Base-by-base conservation (phyloP, 2,113 vertebrate genomes). In the Dasypus novemcinctus region DNA sequence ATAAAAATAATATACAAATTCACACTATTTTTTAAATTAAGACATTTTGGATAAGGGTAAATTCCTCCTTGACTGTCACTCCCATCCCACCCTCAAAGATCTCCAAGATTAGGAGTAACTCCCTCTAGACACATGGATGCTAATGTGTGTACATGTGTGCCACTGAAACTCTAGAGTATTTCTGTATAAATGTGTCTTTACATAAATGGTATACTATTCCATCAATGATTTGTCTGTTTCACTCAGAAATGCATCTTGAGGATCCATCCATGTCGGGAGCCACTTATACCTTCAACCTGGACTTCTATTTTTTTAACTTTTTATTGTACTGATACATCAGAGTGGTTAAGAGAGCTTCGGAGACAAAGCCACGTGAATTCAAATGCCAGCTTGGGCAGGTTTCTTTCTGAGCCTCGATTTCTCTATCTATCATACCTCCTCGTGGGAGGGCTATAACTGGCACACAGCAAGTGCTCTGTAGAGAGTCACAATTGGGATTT, bases 21-120 rank as follows among this genome's bases (percentile, higher is more conserved):
- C 6, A 20, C 46, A 93, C 12, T 75, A n/a, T 93, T 89, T 90
- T 82, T 33, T 78, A 71, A 92, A 66, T 36, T 69, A 72, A 95
- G 82, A 89, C 23, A 68, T 41, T 49, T 49, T 71, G 43, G n/a
- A 71, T 74, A 63, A 86, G 25, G 8, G 8, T 69, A 20, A 66
- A 82, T 23, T 61, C 33, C n/a, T 94, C 52, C 75, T 57, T 74
- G 21, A 21, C 12, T 59, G 41, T 43, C 23, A 57, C 27, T 14
- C 41, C 41, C 63, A 18, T 13, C 41, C 31, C 36, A 61, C 9
- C 7, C 36, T 71, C 46, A 38, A 14, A 57, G 61, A 18, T 20
- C 68, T 10, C 46, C 25, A 29, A 11, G 31, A 17, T n/a, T 21
- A 89, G 33, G 68, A 80, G 12, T 36, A 64, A 66, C 33, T 25